Evolutionary conservation across 2,888 invertebrate species (phyloP).

Genomic region (Drosophila neoperkinsi): DNA sequence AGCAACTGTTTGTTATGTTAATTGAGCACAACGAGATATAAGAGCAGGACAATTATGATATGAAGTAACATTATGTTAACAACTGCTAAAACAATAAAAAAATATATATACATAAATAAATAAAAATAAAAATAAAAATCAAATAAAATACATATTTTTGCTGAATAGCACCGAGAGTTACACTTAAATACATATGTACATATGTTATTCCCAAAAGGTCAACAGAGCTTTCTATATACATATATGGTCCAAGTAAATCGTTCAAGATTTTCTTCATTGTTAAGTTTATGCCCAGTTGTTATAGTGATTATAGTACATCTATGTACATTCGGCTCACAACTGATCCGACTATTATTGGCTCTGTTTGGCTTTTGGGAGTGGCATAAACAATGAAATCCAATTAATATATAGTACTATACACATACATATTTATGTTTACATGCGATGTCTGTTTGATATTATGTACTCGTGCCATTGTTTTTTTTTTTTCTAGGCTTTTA

Average conservation of each 20-base stretch:
- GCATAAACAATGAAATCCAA: slow-evolving; percentile 24
- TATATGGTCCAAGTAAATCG: slow-evolving; percentile 10
- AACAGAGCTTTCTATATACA: slow-evolving; percentile 2
- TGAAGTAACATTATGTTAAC: slow-evolving; percentile 44
- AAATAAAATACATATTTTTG: slow-evolving; percentile 14
- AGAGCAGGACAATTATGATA: slow-evolving; percentile 29
- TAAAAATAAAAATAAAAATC: neutral
- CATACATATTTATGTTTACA: slow-evolving; percentile 33
- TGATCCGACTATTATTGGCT: neutral
- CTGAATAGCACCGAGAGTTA: slow-evolving; percentile 1
- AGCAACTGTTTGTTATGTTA: slow-evolving; percentile 26
- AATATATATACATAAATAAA: too few species aligned
- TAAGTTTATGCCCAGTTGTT: slow-evolving; percentile 4
- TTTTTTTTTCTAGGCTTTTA: slow-evolving; percentile 8
- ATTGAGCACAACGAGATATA: slow-evolving; percentile 53
- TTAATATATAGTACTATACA: slow-evolving; percentile 19
- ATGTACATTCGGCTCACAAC: neutral
- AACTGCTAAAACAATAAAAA: slow-evolving; percentile 37
- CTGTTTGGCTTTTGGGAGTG: slow-evolving; percentile 15
- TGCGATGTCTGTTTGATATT: slow-evolving; percentile 41
- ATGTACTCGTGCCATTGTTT: slow-evolving; percentile 18
- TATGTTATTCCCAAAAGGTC: slow-evolving; percentile 28
- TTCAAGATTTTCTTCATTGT: slow-evolving; percentile 7
- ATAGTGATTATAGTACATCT: neutral
- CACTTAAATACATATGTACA: neutral